These are phyloP conservation scores for Channa maculata DNA, from an alignment of 2,113 vertebrate species.

Conservation along the genomic window DNA sequence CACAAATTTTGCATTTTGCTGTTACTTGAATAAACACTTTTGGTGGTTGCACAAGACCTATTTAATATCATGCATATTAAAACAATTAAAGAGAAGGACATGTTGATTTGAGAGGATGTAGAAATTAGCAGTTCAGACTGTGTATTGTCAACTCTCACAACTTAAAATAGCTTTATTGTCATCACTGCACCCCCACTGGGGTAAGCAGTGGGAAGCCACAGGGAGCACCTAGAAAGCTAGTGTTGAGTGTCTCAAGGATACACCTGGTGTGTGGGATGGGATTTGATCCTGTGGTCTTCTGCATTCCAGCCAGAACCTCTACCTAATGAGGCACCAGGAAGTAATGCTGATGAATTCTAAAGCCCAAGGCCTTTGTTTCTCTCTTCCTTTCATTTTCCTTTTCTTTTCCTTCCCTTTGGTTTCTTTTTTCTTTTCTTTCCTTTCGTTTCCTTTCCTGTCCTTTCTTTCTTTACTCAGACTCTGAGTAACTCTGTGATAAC, in stretches of 20 bases:
- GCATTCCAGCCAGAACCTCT: too few relatives aligned
- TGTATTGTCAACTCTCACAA: neutral
- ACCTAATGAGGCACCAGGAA: neutral
- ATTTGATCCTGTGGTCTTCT: too few relatives aligned
- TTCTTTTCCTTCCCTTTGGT: neutral
- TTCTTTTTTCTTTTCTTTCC: neutral
- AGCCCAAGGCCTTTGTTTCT: neutral
- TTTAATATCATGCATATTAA: slow-evolving; percentile 16
- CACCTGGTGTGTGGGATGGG: too few relatives aligned
- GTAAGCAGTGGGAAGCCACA: too few relatives aligned
- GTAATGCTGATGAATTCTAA: slow-evolving; percentile 3
- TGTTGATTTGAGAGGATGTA: neutral
- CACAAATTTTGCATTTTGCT: slow-evolving; percentile 6
- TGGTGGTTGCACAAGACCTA: slow-evolving; percentile 1
- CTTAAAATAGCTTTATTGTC: neutral
- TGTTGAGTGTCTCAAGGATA: too few relatives aligned
- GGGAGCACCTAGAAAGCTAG: too few relatives aligned
- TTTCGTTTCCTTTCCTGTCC: neutral
- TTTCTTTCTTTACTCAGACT: neutral
- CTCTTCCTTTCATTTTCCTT: neutral
- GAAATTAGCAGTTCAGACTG: neutral
- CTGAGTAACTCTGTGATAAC: too few relatives aligned
- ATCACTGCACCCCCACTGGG: too few relatives aligned
- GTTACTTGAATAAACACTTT: slow-evolving; percentile 34
- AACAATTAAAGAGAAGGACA: neutral